Conservation (phyloP, 2,113 vertebrate genomes). For the Sphaerodactylus townsendi region DNA sequence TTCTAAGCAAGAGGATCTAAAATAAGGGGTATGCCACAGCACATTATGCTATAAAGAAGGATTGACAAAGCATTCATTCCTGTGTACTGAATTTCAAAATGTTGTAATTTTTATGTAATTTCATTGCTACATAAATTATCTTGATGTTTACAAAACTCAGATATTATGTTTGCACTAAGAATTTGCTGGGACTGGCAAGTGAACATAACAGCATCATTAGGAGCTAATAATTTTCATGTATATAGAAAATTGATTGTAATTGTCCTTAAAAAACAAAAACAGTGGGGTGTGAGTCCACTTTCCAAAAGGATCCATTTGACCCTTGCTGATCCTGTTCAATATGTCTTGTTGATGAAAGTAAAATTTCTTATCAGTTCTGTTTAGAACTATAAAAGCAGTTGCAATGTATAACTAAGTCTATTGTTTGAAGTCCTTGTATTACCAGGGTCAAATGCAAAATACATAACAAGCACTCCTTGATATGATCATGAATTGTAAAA, state of each 20-base stretch:
- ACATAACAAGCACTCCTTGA: conserved; percentile 52
- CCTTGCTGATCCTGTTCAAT: conserved; percentile 67
- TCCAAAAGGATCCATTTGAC: conserved; percentile 65
- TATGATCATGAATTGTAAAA: conserved; percentile 66
- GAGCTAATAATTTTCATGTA: conserved; percentile 71
- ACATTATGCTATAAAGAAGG: conserved; percentile 60
- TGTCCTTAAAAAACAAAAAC: conserved; percentile 47
- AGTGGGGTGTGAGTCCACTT: conserved; percentile 67
- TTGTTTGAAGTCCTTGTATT: conserved; percentile 56
- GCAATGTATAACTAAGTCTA: conserved; percentile 51
- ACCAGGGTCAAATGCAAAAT: conserved; percentile 60
- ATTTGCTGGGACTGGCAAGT: conserved; percentile 71
- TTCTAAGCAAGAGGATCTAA: conserved; percentile 71
- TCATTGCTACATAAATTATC: conserved; percentile 69
- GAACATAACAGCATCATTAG: conserved; percentile 61
- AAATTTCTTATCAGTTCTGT: conserved; percentile 66
- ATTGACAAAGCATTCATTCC: conserved; percentile 60
- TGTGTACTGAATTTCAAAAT: conserved; percentile 65
- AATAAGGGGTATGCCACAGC: conserved; percentile 60
- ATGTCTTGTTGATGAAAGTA: conserved; percentile 63
- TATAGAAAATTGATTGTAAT: conserved; percentile 66
- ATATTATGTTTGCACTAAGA: conserved; percentile 80
- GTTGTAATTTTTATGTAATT: conserved; percentile 70
- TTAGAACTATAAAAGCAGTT: conserved; percentile 61
- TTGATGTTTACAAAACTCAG: conserved; percentile 71